Percentiles rank a stretch among this genome's conserved stretches.
phyloP scores from a whole-genome alignment of 2,888 invertebrate species.

The Metopia argyrocephala region DNA sequence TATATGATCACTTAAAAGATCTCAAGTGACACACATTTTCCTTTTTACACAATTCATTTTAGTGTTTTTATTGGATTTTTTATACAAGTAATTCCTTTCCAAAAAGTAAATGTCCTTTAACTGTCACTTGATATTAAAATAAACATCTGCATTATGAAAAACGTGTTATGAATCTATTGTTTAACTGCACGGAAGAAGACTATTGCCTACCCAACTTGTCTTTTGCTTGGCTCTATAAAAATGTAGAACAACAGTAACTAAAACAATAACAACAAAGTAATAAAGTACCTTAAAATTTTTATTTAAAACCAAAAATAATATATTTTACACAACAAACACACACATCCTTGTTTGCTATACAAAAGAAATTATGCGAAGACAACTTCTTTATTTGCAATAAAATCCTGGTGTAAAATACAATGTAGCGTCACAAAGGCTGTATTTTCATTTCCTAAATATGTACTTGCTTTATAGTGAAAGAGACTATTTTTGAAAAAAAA shows the following conservation, averaged over 20 bases:
- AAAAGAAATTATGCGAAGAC: background rate
- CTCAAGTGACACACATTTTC: too few species aligned
- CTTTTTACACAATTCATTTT: too few species aligned
- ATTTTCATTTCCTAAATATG: constrained; percentile 31
- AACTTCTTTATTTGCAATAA: constrained; percentile 39
- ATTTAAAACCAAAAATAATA: constrained; percentile 27
- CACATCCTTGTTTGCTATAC: constrained; percentile 3
- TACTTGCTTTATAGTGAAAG: too few species aligned
- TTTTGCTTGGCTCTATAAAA: constrained; percentile 67
- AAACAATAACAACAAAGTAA: constrained; percentile 52
- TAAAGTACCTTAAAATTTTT: too few species aligned
- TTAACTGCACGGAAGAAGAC: constrained; percentile 75
- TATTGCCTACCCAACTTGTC: constrained; percentile 66
- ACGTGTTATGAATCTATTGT: constrained; percentile 74
- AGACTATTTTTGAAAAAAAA: too few species aligned
- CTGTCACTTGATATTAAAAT: constrained; percentile 68
- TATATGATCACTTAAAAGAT: too few species aligned
- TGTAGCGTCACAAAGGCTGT: constrained; percentile 58
- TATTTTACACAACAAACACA: constrained; percentile 20
- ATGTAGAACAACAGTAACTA: constrained; percentile 66
- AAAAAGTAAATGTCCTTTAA: constrained; percentile 59
- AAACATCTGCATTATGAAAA: constrained; percentile 68
- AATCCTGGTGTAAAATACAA: constrained; percentile 53
- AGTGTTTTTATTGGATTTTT: too few species aligned
- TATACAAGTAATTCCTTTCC: background rate